Percentiles rank a stretch among this genome's conserved stretches.
phyloP scores from a whole-genome alignment of 2,888 invertebrate species.

The Anaspis maculata region DNA sequence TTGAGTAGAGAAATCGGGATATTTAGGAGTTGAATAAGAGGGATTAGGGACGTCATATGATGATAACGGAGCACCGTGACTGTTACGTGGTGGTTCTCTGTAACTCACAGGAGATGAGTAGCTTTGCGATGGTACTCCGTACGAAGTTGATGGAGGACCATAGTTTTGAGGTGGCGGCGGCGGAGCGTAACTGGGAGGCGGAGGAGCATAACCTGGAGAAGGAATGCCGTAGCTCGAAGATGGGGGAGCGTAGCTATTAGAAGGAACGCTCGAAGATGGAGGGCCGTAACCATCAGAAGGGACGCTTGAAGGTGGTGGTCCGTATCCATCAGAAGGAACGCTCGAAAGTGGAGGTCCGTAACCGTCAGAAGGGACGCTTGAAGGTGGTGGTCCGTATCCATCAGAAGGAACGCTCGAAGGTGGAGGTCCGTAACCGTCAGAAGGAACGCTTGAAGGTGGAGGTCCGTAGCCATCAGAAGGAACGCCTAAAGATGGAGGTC shows the following conservation, averaged over 20 bases:
- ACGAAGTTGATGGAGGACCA: constrained; percentile 9
- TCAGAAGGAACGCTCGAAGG: too few relatives aligned
- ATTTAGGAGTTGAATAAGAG: constrained; percentile 10
- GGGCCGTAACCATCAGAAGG: constrained; percentile 13
- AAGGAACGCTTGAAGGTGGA: constrained; percentile 15
- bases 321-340: constrained; percentile 6
- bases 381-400: constrained; percentile 18
- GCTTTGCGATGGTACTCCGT: constrained; percentile 6
- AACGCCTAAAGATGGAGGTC: constrained; percentile 12
- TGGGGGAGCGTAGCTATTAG: constrained; percentile 11
- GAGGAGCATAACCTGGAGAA: constrained; percentile 17
- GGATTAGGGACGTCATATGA: constrained; percentile 4
- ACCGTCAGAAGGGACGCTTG: constrained; percentile 7
- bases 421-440: constrained; percentile 19
- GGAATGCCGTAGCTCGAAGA: constrained; percentile 16
- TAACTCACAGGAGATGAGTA: constrained; percentile 7
- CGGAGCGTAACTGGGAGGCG: constrained; percentile 13
- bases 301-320: constrained; percentile 16
- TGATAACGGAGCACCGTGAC: constrained; percentile 4
- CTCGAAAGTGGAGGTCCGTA: constrained; percentile 18
- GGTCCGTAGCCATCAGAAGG: constrained; percentile 15
- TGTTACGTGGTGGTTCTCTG: constrained; percentile 8
- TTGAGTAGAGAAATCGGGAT: constrained; percentile 3
- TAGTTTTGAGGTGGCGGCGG: constrained; percentile 10
- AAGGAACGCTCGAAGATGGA: too few relatives aligned